A percentile compares a stretch with the other conserved stretches of the same genome.
These are phyloP conservation scores for Sphyrna mokarran DNA, from an alignment of 2,113 vertebrate species.

Conservation along the genomic window DNA sequence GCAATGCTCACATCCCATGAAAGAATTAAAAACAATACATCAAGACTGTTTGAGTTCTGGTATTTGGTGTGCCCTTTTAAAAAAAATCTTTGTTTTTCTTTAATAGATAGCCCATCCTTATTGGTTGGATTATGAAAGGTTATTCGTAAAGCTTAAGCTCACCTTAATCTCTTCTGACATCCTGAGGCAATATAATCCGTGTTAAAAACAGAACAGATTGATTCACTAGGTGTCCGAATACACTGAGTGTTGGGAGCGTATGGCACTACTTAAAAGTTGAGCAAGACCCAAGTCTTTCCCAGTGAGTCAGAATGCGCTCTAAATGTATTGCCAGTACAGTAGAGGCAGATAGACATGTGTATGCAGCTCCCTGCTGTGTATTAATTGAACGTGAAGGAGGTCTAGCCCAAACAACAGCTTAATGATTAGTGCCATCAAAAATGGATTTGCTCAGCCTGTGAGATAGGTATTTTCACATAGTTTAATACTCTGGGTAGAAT, in stretches of 20 bases:
- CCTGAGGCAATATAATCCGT: neutral
- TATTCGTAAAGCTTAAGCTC: constrained; percentile 1
- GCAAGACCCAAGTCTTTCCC: neutral
- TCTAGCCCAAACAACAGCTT: too few relatives aligned
- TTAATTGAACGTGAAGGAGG: too few relatives aligned
- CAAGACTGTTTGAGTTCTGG: neutral
- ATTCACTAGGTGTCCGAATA: neutral
- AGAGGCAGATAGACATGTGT: neutral
- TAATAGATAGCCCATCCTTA: neutral
- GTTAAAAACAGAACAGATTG: neutral
- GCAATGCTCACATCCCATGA: too few relatives aligned
- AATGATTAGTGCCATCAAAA: too few relatives aligned
- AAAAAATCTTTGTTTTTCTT: neutral
- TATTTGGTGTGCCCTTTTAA: neutral
- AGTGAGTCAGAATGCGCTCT: neutral
- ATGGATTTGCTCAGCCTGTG: too few relatives aligned
- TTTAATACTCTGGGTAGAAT: too few relatives aligned
- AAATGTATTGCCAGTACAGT: neutral
- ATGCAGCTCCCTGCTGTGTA: too few relatives aligned
- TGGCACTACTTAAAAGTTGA: neutral
- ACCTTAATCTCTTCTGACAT: neutral
- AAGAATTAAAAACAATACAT: neutral
- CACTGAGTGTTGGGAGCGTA: neutral
- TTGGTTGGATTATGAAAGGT: neutral
- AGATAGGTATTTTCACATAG: too few relatives aligned